Evolutionary conservation across 1,140 invertebrate genomes (phyloP), one percentile per base, ranked within the genome.

Genomic region (Drosophila triauraria): DNA sequence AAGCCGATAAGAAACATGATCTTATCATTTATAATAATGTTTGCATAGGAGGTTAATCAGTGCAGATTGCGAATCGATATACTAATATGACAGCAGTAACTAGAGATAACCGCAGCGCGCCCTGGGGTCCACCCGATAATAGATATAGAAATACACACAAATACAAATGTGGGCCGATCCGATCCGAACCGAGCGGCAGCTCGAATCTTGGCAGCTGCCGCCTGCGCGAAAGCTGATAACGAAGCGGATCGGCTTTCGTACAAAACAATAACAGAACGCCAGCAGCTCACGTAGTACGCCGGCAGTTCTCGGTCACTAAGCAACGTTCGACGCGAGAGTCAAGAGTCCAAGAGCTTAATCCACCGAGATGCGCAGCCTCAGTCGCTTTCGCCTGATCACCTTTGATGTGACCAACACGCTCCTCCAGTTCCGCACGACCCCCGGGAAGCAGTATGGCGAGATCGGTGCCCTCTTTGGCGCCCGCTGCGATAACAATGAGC

Each of bases 381-480:
- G 93, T 25, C 93, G 91, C 43, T 94, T 95, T 27, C 93, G 94
- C 62, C 92, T 98, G 71, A 94, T 98, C 50, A 98, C 97, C 15
- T 97, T 98, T 91, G 97, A 98, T 93, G 95, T 97, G 13, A 98
- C 97, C 8, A 96, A 97, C 69, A 98, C 97, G 1, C 91, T 98
- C 46, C 91, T 98, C 25, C 95, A 95, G 87, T 96, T 97, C 80
- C 93, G 94, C 25, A 94, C 94, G 4, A 93, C 95, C 53, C 94
- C 96, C n/a, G 96, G 95, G 53, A 93, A 96, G 60, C 95, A 96
- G 80, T 98, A 98, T 93, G 94, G 94, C 2, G 93, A 95, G 74
- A 94, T 96, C 51, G 97, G 95, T 2, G 93, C 93, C 1, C 93
- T 95, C 43, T 95, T 96, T 92, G 97, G 97, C 2, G 93, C 97